Conservation (phyloP, 1,140 invertebrate species). For the Orchestia grillus region DNA sequence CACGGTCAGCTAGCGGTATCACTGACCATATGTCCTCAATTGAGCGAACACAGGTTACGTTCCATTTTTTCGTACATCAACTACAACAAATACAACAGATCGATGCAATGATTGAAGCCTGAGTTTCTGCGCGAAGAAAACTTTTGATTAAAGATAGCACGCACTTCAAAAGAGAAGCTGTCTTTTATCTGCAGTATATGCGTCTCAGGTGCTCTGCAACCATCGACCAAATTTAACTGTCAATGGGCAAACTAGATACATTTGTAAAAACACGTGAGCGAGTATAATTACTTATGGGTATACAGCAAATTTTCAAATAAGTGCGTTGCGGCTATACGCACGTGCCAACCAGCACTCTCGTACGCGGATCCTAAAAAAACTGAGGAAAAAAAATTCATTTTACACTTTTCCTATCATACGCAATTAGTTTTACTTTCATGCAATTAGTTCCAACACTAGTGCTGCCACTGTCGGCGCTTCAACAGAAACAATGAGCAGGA, state of each 20-base stretch:
- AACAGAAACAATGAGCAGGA: neutral
- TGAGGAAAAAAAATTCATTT: neutral
- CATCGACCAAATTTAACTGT: neutral
- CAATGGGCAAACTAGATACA: neutral
- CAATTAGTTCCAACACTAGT: neutral
- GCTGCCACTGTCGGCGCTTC: neutral
- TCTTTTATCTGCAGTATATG: neutral
- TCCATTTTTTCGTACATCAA: neutral
- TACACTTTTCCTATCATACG: neutral
- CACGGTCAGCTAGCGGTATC: too few species aligned
- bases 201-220: neutral
- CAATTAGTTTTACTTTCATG: neutral
- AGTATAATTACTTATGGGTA: neutral
- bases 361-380: neutral
- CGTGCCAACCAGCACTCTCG: neutral
- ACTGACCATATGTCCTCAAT: neutral
- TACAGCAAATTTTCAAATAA: neutral
- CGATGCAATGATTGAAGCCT: neutral
- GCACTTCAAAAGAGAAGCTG: neutral
- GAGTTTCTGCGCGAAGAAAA: neutral
- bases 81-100: neutral
- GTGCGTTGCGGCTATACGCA: neutral
- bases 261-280: too few species aligned
- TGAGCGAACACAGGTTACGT: neutral
- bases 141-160: neutral